Evolutionary conservation across 2,888 invertebrate species (phyloP), one percentile per base, ranked within the genome.

Genomic region (Synergus gifuensis): DNA sequence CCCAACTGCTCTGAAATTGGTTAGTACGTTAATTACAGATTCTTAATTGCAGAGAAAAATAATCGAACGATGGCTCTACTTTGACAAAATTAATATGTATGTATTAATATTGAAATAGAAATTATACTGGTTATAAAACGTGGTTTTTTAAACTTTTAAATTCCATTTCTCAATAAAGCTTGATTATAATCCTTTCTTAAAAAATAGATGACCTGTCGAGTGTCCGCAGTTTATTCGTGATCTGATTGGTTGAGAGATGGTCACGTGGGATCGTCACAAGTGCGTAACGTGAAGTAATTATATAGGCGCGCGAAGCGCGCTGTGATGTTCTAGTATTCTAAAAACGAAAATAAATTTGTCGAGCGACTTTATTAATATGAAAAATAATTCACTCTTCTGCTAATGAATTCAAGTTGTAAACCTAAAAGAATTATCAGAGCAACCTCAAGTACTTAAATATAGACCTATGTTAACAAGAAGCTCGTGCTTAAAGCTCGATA

Each of bases 401-500:
- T 66, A n/a, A 66, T 28, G 54, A 73, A 73, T 73, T 49, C 49
- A 22, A 60, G 12, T 1, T 12, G 9, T 36, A 36, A 49, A 36
- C 49, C 28, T 49, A 4, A 49, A 54, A 54, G 54, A 73, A 73
- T 36, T 54, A 36, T 73, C 54, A 73, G 28, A 49, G 36, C 73
- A 73, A 73, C 49, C 11, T 11, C 36, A 46, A 28, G 36, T n/a
- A 73, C 73, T 36, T 73, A 73, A 73, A 54, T 36, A 73, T 73
- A 73, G 49, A n/a, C 54, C n/a, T n/a, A 9, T 49, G 49, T 73
- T 73, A 54, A 73, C 73, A 54, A 73, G 73, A 54, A 73, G 73
- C 73, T 54, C 73, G 73, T 73, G 73, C 54, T 54, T 54, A 54
- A 36, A 73, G 73, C 40, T 73, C 73, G 73, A 73, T 73, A 73